Evolutionary conservation across 1,140 invertebrate species (phyloP), one percentile per base, ranked within the genome.

Genomic region (Trichonephila inaurata): DNA sequence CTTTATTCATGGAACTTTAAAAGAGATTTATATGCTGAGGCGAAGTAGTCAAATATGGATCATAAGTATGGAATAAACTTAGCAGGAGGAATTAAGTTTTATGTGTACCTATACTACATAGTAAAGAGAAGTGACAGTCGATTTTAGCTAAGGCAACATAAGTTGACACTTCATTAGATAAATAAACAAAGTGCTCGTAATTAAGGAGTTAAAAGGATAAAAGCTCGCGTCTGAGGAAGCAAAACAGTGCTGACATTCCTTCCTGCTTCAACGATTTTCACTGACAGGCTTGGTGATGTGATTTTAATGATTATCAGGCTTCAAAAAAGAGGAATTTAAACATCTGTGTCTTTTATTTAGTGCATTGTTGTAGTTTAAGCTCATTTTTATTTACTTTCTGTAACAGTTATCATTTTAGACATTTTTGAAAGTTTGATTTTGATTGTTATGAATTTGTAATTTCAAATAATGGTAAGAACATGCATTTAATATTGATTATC

Each of bases 121-220:
- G 28, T 77, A 40, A 77, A 77, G 33, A 18, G 28, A 77, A 77
- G 72, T 77, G 72, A 40, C 16, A 40, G n/a, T 77, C 72, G 28
- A 77, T 40, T 40, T 77, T 40, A 40, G 18, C 6, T 77, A 18
- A 77, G 28, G 16, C 33, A 77, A 77, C 3, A 33, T 77, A 18
- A 40, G 28, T 28, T 40, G 72, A 77, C 72, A 40, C 72, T 33
- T 77, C 28, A 40, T 64, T 18, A 33, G 33, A 77, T 77, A 77
- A 77, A 77, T 77, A 77, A 77, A 77, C 33, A 12, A 77, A 77
- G 16, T 77, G 28, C 14, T 77, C 14, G 72, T 77, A 77, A 77
- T 77, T 77, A 40, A 40, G 28, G 72, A 33, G 28, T 77, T 77
- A 77, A 77, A 77, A 77, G 72, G 72, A 77, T 77, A 40, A 77